A percentile compares a stretch with the other conserved stretches of the same genome.
Conservation (phyloP, 1,140 invertebrate species). For the Lysiphlebus fabarum region DNA sequence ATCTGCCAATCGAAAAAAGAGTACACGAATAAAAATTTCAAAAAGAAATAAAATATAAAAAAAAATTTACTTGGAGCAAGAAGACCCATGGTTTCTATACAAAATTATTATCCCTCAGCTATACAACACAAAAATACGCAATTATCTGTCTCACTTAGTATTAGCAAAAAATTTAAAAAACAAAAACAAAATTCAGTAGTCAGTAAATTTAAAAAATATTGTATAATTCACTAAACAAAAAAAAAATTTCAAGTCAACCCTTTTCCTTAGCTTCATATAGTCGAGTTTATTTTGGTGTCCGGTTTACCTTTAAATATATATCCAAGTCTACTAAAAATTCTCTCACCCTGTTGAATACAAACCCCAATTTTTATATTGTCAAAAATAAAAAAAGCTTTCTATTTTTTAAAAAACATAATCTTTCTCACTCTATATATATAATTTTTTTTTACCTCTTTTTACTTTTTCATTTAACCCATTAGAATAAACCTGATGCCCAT, state of each 20-base stretch:
- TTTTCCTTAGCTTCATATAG: not conserved
- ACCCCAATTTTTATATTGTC: not conserved
- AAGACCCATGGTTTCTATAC: conserved; percentile 3
- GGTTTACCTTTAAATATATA: conserved; percentile 12
- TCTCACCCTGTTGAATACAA: not conserved
- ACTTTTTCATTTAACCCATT: conserved; percentile 5
- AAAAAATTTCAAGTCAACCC: conserved; percentile 15
- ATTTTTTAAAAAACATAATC: not conserved
- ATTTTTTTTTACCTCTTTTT: not conserved
- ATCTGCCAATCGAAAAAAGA: not conserved
- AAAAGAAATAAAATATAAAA: not conserved
- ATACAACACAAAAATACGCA: no score
- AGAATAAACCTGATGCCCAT: not conserved
- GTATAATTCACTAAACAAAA: not conserved
- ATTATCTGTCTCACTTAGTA: no score
- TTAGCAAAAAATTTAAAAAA: no score
- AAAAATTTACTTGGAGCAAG: conserved; percentile 1
- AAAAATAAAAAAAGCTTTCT: no score
- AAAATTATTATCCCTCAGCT: not conserved
- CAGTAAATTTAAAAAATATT: no score
- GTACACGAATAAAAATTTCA: no score
- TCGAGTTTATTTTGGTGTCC: conserved; percentile 7
- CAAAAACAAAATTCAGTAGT: no score
- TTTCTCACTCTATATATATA: not conserved
- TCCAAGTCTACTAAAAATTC: not conserved